Base-by-base conservation (phyloP, 2,797 vertebrate genomes). In the Chaenodraco wilsoni region DNA sequence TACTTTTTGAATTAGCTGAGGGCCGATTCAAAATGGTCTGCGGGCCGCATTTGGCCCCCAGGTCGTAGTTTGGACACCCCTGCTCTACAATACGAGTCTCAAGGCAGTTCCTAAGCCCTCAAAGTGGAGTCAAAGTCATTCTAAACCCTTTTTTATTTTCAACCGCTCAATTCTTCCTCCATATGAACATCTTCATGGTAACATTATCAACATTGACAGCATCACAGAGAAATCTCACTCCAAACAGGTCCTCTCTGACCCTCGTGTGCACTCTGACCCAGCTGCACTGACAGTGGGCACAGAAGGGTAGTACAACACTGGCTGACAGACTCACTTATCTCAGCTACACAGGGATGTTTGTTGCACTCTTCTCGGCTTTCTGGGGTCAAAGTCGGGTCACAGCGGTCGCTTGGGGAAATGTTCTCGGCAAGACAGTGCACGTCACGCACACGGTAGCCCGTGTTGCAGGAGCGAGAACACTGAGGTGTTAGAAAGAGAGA, bases 381-480 rank as follows among this genome's bases (percentile, higher is more conserved):
- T 5, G 92, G 94, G 69, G 78, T 83, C 69, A 84, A 66, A 41
- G 50, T 60, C 44, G 89, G 76, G 78, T 95, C 91, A 78, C 94
- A 95, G 14, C 7, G 68, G 27, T 89, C 67, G 5, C 93, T 94
- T 4, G 79, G 84, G 11, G 60, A 62, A 31, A 89, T 65, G 73
- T 85, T 86, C 77, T 94, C 92, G 0, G 84, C 37, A 14, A 95
- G 87, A 70, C 94, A 95, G 11, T 87, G 90, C 27, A 93, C 93
- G 82, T 94, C 94, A 33, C 94, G 90, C 40, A 95, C 89, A 2
- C 91, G 90, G 74, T 92, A 95, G 37, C 94, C 94, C 6, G 86
- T 81, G 3, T 79, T 84, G 16, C 94, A 95, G 68, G 93, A 92
- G n/a, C 89, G 92, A 6, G 94, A 95, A 75, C 93, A 95, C 94